Percentiles rank a stretch among this genome's conserved stretches.
These are phyloP conservation scores for Anabacerthia variegaticeps DNA, from an alignment of 2,797 vertebrate genomes.

Conservation along the genomic window DNA sequence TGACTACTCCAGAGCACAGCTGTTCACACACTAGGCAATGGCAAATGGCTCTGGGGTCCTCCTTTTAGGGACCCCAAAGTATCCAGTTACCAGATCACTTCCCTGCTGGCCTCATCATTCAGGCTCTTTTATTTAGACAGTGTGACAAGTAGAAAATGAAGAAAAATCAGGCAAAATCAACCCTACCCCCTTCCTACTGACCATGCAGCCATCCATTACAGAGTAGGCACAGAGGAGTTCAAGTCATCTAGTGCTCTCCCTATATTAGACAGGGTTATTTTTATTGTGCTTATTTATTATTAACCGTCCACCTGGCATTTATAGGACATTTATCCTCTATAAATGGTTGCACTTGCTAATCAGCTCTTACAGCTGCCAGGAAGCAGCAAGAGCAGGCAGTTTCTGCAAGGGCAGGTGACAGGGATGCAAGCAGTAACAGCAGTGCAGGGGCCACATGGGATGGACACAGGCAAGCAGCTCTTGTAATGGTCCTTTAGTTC, in stretches of 20 bases:
- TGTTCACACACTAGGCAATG: background rate
- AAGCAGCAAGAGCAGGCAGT: background rate
- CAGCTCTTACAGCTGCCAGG: background rate
- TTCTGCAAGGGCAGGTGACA: background rate
- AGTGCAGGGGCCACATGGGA: background rate
- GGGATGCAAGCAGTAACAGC: background rate
- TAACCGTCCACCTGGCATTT: background rate
- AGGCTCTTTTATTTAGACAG: background rate
- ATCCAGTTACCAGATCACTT: background rate
- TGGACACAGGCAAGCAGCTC: background rate
- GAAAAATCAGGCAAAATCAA: background rate
- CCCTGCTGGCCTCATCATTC: background rate
- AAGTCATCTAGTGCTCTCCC: background rate
- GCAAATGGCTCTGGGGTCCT: accelerated
- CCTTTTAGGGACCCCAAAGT: background rate
- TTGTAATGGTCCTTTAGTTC: background rate
- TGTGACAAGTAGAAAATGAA: background rate
- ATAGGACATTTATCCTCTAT: background rate
- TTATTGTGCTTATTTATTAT: background rate
- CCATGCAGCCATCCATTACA: background rate
- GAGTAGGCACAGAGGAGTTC: background rate
- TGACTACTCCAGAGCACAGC: background rate
- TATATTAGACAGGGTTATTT: background rate
- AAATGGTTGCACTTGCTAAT: background rate
- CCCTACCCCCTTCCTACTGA: background rate